Base-by-base conservation (phyloP, 1,140 invertebrate species). In the Aricia agestis region DNA sequence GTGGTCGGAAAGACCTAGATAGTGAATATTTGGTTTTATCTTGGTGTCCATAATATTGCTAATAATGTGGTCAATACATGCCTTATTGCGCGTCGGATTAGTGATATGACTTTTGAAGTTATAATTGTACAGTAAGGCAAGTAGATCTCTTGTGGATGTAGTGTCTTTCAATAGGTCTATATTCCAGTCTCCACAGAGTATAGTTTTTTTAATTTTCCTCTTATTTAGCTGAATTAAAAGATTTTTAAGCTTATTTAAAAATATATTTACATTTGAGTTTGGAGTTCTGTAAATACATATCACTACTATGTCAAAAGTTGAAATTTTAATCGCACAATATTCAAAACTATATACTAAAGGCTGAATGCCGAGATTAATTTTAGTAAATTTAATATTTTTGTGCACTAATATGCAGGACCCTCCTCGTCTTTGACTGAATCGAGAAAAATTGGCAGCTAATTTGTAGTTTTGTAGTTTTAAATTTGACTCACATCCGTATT, bases 301-400 rank as follows among this genome's bases (percentile, higher is more conserved):
- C n/a, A 59, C 18, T 3, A 59, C 18, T 59, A 59, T 7, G 6
- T 59, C 18, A 17, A 59, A 9, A n/a, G 15, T 17, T n/a, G n/a
- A 17, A 17, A 59, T 17, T 5, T 17, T 17, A 59, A 59, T 59
- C 58, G 58, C 18, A 17, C 58, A n/a, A 18, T 59, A 59, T 59
- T 59, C 58, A 59, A 59, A 59, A 59, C n/a, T 18, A 59, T 17
- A 59, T 18, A 17, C n/a, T 59, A 59, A 17, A 17, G 58, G 58
- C 3, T 17, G 13, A 6, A 59, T 59, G 18, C 6, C 18, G 6
- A 59, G 15, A 18, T n/a, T 18, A 6, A 59, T n/a, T 6, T 59
- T 59, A 59, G 1, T 59, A 18, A 17, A 18, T 19, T 59, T 9
- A 6, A 59, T 9, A 13, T 59, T 18, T 9, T 59, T 59, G n/a